Base-by-base conservation (phyloP, 2,113 vertebrate genomes). In the Pelecanoides urinatrix region DNA sequence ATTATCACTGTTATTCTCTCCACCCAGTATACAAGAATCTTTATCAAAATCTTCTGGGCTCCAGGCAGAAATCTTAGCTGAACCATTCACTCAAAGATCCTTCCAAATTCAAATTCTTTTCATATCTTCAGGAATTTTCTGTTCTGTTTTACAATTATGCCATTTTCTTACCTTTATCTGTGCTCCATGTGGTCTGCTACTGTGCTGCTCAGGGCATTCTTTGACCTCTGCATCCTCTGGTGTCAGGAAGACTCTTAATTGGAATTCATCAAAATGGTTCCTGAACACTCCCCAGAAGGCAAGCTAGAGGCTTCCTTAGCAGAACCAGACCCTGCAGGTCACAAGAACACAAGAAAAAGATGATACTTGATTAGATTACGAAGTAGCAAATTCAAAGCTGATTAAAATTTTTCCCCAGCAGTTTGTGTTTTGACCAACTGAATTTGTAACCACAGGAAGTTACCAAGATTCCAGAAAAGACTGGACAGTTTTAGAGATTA, bases 211-310 rank as follows among this genome's bases (percentile, higher is more conserved):
- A 75, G 80, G 38, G 65, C 45, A 65, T 91, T 74, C 91, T 84
- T 94, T 95, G 92, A 95, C 92, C 91, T 96, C 76, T 86, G 61
- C 49, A 65, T 85, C 73, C 70, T 25, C 19, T 36, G 52, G 58
- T 82, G 89, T 89, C 91, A 96, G 56, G 80, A 95, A 94, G 65
- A 68, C 18, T 94, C 68, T 92, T 96, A 94, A 96, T 82, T 96
- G 91, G 87, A 95, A 89, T 95, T 94, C 80, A 82, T 89, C 86
- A 91, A 86, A 91, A 93, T n/a, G 25, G 76, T 38, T 92, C 91
- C 52, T 90, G 58, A 97, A 85, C 32, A 36, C 30, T 50, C n/a
- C 58, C 18, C 26, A 55, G 65, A 80, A 94, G 68, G 50, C 47
- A 94, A 63, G n/a, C 15, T 50, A 89, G 58, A 79, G 47, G 59